Conservation (phyloP, 2,797 vertebrate species). For the Parotocinclus haroldoi region DNA sequence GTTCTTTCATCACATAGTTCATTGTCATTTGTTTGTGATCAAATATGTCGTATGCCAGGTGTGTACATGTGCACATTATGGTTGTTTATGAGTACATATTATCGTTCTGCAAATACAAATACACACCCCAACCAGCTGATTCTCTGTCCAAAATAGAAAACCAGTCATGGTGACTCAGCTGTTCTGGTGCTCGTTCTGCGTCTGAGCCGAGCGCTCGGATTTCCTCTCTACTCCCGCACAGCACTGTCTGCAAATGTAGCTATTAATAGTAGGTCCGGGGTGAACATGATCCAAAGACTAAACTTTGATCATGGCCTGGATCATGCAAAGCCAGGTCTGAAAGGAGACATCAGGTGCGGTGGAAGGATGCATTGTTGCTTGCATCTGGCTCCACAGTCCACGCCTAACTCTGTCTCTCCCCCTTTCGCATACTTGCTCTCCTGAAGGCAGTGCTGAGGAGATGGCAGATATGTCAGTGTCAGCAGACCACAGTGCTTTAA, state of each 20-base stretch:
- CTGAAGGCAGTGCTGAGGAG: constrained; percentile 45
- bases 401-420: constrained; percentile 16
- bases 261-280: constrained; percentile 46
- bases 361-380: constrained; percentile 17
- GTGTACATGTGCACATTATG: no score
- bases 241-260: constrained; percentile 13
- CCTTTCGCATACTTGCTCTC: constrained; percentile 31
- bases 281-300: constrained; percentile 33
- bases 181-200: constrained; percentile 43
- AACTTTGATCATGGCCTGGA: constrained; percentile 12
- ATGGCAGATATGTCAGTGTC: constrained; percentile 55
- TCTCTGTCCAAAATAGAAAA: constrained; percentile 41
- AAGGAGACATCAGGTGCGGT: constrained; percentile 7
- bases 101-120: constrained; percentile 9
- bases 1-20: no score
- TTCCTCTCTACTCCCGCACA: constrained; percentile 41
- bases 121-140: constrained; percentile 23
- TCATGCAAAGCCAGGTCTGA: constrained; percentile 11
- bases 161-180: constrained; percentile 52
- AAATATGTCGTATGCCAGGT: no score
- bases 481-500: constrained; percentile 53
- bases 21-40: no score
- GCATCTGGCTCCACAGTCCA: constrained; percentile 27
- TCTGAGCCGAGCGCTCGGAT: constrained; percentile 40
- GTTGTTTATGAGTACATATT: background rate